A percentile compares a stretch with the other conserved stretches of the same genome.
phyloP scores from a whole-genome alignment of 1,140 invertebrate genomes.

The Caerostris darwini region DNA sequence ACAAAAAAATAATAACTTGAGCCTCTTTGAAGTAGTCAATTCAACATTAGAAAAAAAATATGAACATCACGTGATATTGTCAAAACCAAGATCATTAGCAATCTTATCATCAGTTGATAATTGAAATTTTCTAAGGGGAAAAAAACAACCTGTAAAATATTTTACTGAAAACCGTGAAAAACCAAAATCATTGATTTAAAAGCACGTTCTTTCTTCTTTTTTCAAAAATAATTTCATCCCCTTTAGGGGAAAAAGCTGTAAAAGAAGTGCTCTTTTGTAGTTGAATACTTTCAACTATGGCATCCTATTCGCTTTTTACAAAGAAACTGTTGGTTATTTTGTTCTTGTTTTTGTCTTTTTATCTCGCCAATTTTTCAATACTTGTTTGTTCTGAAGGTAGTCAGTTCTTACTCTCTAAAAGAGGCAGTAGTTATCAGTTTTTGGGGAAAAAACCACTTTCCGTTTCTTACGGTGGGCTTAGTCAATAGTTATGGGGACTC shows the following conservation, averaged over 20 bases:
- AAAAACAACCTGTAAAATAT: too few species aligned
- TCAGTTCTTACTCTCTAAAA: too few species aligned
- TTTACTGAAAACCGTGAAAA: background rate
- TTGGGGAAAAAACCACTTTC: background rate
- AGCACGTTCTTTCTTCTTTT: background rate
- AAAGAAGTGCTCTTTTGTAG: background rate
- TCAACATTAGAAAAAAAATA: too few species aligned
- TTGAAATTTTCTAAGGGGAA: too few species aligned
- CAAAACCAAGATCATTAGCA: too few species aligned
- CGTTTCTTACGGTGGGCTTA: background rate
- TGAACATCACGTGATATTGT: too few species aligned
- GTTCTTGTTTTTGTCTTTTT: background rate
- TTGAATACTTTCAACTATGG: background rate
- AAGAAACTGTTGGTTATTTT: background rate
- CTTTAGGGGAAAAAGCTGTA: background rate
- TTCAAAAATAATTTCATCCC: background rate
- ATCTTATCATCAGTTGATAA: too few species aligned
- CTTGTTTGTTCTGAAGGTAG: background rate
- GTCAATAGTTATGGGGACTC: background rate
- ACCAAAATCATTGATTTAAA: background rate
- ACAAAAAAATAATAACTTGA: too few species aligned
- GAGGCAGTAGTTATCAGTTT: background rate
- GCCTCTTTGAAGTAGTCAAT: too few species aligned
- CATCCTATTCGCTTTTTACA: background rate
- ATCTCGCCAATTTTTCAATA: background rate